These are phyloP conservation scores for Drosophila pallidifrons DNA, from an alignment of 1,140 invertebrate genomes.

Conservation along the genomic window DNA sequence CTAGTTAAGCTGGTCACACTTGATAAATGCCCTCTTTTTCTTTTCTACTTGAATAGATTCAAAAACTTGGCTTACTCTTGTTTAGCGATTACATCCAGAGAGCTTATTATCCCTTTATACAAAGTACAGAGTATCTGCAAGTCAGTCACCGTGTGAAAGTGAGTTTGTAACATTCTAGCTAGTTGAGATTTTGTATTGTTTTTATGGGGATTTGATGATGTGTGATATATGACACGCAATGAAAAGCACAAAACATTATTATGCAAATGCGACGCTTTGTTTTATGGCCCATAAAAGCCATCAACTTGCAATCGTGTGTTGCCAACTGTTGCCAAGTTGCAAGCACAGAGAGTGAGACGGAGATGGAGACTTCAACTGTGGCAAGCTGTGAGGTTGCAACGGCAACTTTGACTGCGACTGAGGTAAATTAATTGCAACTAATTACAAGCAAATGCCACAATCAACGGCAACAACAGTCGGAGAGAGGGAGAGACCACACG, in stretches of 20 bases:
- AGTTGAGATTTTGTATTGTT: constrained; percentile 5
- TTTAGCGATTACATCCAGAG: too few relatives aligned
- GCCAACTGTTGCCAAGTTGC: not conserved
- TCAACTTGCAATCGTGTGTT: constrained; percentile 29
- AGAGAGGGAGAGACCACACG: constrained; percentile 61
- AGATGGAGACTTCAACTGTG: too few relatives aligned
- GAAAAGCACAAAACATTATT: constrained; percentile 56
- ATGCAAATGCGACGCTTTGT: constrained; percentile 75
- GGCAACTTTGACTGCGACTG: constrained; percentile 21
- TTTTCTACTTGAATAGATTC: too few relatives aligned
- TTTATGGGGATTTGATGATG: constrained; percentile 78
- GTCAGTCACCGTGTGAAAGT: not conserved
- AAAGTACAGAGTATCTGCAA: constrained; percentile 10
- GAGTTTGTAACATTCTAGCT: not conserved
- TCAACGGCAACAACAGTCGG: not conserved
- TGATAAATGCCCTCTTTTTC: too few relatives aligned
- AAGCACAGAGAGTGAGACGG: constrained; percentile 69
- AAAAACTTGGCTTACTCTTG: too few relatives aligned
- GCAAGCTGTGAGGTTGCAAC: constrained; percentile 71
- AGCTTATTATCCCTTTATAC: not conserved
- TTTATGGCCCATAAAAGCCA: constrained; percentile 71
- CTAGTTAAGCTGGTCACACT: too few relatives aligned
- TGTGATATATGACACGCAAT: constrained; percentile 81
- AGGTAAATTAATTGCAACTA: constrained; percentile 81
- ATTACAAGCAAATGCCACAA: constrained; percentile 54